Percentiles rank a stretch among this genome's conserved stretches.
phyloP scores from a whole-genome alignment of 2,113 vertebrate species.

The Eublepharis macularius region DNA sequence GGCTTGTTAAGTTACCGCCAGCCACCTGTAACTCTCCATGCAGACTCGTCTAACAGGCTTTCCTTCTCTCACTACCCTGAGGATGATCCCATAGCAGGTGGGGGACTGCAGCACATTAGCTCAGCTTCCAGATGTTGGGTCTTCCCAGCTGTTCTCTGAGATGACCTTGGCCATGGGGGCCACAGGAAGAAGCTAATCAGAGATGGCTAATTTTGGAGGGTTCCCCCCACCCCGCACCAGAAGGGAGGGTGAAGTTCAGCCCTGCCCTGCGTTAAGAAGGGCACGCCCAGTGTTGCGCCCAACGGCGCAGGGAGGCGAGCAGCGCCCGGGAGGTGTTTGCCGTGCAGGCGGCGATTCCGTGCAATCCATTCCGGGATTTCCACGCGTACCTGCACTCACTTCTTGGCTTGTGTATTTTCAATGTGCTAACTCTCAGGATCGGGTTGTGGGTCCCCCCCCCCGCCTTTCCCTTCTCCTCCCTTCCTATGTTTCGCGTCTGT shows the following conservation, averaged over 20 bases:
- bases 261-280: background rate
- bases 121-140: background rate
- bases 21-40: background rate
- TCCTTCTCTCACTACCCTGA: background rate
- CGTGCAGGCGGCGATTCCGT: background rate
- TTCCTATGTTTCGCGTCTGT: background rate
- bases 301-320: background rate
- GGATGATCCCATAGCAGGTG: background rate
- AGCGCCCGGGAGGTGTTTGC: background rate
- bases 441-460: background rate
- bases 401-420: constrained; percentile 13
- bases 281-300: background rate
- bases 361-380: constrained; percentile 25
- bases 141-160: background rate
- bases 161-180: constrained; percentile 3
- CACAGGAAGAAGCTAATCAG: background rate
- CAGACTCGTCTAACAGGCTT: background rate
- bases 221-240: background rate
- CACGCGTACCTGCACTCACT: background rate
- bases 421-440: constrained; percentile 23
- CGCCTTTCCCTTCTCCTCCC: background rate
- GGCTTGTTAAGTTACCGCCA: too few species aligned
- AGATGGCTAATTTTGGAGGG: background rate
- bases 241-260: background rate
- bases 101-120: background rate